phyloP scores from a whole-genome alignment of 2,113 vertebrate genomes.

The Hyperopisus bebe region DNA sequence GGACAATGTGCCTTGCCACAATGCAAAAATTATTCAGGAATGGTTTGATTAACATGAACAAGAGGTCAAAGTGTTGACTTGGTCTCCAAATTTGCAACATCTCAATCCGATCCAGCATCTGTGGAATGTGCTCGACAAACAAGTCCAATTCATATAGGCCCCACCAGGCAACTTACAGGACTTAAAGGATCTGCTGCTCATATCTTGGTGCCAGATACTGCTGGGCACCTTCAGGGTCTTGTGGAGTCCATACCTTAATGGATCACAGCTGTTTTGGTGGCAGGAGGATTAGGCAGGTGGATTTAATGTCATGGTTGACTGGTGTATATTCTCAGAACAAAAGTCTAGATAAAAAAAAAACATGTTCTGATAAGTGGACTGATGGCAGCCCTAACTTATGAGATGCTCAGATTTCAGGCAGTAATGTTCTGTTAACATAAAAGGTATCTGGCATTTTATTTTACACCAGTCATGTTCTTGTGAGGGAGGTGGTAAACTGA shows the following conservation, averaged over 20 bases:
- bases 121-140: not conserved
- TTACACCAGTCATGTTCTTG: not conserved
- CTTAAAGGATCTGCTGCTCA: not conserved
- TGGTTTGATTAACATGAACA: not conserved
- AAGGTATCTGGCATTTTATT: not conserved
- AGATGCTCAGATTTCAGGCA: not conserved
- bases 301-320: not conserved
- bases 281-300: not conserved
- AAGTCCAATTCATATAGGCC: not conserved
- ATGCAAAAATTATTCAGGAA: not conserved
- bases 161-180: not conserved
- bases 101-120: not conserved
- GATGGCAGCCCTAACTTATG: not conserved
- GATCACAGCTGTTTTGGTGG: not conserved
- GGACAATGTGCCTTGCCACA: not conserved
- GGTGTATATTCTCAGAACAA: not conserved
- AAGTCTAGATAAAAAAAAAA: not conserved
- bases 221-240: not conserved
- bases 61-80: not conserved
- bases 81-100: not conserved
- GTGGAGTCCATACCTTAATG: not conserved
- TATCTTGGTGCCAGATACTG: not conserved
- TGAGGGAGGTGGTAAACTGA: slow-evolving; percentile 24
- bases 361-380: not conserved
- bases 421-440: not conserved